These are phyloP conservation scores for Thunnus thynnus DNA, from an alignment of 2,113 vertebrate genomes.

Conservation along the genomic window DNA sequence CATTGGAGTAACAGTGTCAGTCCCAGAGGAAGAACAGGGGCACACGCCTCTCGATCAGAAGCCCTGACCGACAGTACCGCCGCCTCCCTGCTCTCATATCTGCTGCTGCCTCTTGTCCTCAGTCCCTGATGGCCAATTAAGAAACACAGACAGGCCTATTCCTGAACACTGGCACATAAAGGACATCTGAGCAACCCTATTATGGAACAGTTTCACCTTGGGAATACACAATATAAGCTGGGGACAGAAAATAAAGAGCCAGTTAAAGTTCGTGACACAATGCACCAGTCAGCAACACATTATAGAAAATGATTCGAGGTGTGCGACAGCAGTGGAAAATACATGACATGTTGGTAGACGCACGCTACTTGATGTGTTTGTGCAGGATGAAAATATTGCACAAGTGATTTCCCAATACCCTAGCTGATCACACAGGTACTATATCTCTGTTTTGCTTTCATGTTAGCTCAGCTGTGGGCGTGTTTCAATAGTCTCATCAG, in stretches of 20 bases:
- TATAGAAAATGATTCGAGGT: not conserved
- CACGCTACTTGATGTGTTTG: not conserved
- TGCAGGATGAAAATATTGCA: slow-evolving; percentile 49
- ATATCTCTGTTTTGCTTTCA: slow-evolving; percentile 30
- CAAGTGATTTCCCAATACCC: slow-evolving; percentile 50
- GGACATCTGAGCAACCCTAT: slow-evolving; percentile 37
- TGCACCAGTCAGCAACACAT: not conserved
- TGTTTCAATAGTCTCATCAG: slow-evolving; percentile 39
- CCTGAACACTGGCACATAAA: slow-evolving; percentile 50
- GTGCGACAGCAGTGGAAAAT: not conserved
- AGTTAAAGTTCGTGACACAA: slow-evolving; percentile 11
- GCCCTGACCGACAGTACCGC: not conserved
- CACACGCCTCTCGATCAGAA: not conserved
- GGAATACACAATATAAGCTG: slow-evolving; percentile 32
- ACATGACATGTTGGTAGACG: not conserved
- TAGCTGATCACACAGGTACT: slow-evolving; percentile 38
- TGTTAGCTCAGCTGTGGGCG: not conserved
- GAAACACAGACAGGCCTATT: slow-evolving; percentile 32
- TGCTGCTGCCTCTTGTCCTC: slow-evolving; percentile 43
- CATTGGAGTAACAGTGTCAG: not conserved
- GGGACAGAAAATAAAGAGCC: slow-evolving; percentile 11
- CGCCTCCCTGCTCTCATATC: slow-evolving; percentile 15
- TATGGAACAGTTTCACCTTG: slow-evolving; percentile 31
- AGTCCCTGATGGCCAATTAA: slow-evolving; percentile 69
- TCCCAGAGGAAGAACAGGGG: not conserved